A percentile compares a stretch with the other conserved stretches of the same genome.
phyloP scores from a whole-genome alignment of 2,797 vertebrate species.

The Trichosurus vulpecula region DNA sequence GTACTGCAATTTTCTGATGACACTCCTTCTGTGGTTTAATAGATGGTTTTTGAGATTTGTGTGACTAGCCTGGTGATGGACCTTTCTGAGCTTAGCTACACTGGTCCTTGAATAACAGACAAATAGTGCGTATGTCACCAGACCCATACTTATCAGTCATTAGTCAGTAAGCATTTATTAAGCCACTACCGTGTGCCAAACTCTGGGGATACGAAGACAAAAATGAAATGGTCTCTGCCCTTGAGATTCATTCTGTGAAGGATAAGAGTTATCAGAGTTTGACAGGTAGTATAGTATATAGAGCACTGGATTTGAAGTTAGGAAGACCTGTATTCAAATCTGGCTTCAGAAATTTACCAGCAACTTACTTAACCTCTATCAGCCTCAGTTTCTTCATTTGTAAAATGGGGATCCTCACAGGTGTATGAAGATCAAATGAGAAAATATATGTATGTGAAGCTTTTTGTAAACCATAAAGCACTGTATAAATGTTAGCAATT shows the following conservation, averaged over 20 bases:
- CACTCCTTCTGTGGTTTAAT: neutral
- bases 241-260: neutral
- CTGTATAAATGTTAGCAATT: neutral
- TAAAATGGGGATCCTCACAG: neutral
- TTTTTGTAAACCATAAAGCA: neutral
- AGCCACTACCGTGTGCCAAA: neutral
- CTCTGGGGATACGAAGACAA: neutral
- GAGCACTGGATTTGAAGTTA: neutral
- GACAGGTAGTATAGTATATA: neutral
- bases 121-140: neutral
- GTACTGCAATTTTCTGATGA: neutral
- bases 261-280: neutral
- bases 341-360: neutral
- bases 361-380: neutral
- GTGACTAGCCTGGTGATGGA: neutral
- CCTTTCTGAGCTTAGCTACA: neutral
- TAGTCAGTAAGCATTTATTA: neutral
- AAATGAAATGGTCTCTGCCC: neutral
- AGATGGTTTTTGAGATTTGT: neutral
- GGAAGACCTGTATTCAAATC: neutral
- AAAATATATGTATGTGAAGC: neutral
- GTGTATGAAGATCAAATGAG: neutral
- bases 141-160: neutral
- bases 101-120: neutral
- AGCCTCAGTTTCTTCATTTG: neutral